A percentile compares a stretch with the other conserved stretches of the same genome.
These are phyloP conservation scores for Oncorhynchus kisutch DNA, from an alignment of 2,113 vertebrate species.

Conservation along the genomic window DNA sequence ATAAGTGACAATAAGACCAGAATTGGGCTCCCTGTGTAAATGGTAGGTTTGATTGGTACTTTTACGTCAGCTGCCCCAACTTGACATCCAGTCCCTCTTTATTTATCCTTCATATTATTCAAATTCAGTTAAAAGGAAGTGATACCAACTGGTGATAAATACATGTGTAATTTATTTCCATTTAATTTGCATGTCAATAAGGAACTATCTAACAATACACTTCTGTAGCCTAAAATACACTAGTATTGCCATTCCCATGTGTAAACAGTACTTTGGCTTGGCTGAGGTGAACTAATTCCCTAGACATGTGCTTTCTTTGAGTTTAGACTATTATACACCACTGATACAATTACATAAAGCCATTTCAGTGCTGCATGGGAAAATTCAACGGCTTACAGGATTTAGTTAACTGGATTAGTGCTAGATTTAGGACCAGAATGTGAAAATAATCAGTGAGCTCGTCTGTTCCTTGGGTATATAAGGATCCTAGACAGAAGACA, in stretches of 20 bases:
- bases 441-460: slow-evolving; percentile 84
- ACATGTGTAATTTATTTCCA: not conserved
- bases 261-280: slow-evolving; percentile 11
- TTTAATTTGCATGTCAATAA: not conserved
- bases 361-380: slow-evolving; percentile 65
- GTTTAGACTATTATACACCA: slow-evolving; percentile 14
- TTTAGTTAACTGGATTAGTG: slow-evolving; percentile 85
- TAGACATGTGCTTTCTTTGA: slow-evolving; percentile 10
- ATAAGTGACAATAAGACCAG: too few species aligned
- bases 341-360: slow-evolving; percentile 68
- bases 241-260: not conserved
- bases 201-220: not conserved
- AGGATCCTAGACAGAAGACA: slow-evolving; percentile 47
- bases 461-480: slow-evolving; percentile 81
- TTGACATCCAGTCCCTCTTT: too few species aligned
- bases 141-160: not conserved
- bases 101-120: not conserved
- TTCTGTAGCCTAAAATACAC: not conserved
- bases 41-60: too few species aligned
- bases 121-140: not conserved
- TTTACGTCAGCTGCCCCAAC: too few species aligned
- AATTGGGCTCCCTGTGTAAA: too few species aligned
- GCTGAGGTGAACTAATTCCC: slow-evolving; percentile 16
- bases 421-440: slow-evolving; percentile 76
- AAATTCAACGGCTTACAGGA: slow-evolving; percentile 83